These are phyloP conservation scores for Andrena bicolor DNA, from an alignment of 2,888 invertebrate species.

Conservation along the genomic window DNA sequence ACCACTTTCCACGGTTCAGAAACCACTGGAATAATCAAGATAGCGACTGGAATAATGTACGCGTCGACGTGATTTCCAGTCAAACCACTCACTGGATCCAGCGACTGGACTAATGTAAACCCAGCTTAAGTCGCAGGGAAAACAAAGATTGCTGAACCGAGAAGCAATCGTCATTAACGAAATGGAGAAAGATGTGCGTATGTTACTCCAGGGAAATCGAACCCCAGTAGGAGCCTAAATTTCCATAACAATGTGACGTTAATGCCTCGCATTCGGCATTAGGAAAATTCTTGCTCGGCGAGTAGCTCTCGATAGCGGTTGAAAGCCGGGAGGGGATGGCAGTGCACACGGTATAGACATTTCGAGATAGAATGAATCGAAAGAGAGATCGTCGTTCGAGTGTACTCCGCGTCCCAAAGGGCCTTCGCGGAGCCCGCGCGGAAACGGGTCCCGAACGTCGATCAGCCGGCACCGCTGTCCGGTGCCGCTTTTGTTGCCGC, in stretches of 20 bases:
- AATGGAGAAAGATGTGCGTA: constrained; percentile 10
- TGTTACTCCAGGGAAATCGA: constrained; percentile 6
- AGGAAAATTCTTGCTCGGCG: constrained; percentile 25
- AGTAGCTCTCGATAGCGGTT: constrained; percentile 16
- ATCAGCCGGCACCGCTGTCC: constrained; percentile 43
- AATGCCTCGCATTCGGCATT: constrained; percentile 23
- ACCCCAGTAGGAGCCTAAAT: constrained; percentile 17
- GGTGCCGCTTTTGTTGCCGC: constrained; percentile 63
- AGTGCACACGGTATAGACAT: constrained; percentile 15
- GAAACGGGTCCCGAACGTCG: constrained; percentile 65
- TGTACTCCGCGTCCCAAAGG: constrained; percentile 59
- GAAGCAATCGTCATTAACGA: constrained; percentile 12
- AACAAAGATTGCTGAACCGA: too few relatives aligned
- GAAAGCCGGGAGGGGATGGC: not conserved
- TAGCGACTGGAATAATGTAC: too few relatives aligned
- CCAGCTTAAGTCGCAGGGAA: too few relatives aligned
- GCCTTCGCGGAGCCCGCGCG: constrained; percentile 55
- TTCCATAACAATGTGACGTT: constrained; percentile 37
- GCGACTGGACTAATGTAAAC: too few relatives aligned
- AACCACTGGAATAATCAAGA: too few relatives aligned
- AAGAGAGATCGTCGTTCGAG: constrained; percentile 62
- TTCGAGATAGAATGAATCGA: constrained; percentile 58
- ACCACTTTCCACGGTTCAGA: too few relatives aligned
- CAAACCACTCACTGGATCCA: too few relatives aligned
- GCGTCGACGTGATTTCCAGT: too few relatives aligned